Evolutionary conservation across 2,888 invertebrate species (phyloP), one percentile per base, ranked within the genome.

Genomic region (Temnothorax rugatulus): DNA sequence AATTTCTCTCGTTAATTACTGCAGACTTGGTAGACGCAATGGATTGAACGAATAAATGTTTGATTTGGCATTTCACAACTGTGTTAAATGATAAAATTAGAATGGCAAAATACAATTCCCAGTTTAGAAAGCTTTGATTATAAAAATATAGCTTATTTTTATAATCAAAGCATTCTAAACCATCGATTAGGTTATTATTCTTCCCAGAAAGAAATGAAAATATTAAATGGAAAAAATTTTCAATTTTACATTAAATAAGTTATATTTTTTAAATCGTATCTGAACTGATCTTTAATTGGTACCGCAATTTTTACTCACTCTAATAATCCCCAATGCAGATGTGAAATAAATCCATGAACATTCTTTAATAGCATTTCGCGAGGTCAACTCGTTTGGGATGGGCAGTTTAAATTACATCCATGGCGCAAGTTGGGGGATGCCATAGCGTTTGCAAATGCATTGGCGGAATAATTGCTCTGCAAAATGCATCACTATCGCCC

Each of bases 401-500:
- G 52, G 25, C 18, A 38, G 29, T 61, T 64, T 63, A 64, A 75
- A 75, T 75, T 63, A 25, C 63, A 50, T 7, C 1, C 34, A 66
- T 41, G 41, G 8, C 11, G 52, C 66, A 64, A 76, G 64, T 64
- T 18, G 25, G 4, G 25, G 4, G 18, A 1, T 52, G 2, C 63
- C 15, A 29, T 11, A 13, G 52, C 25, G 25, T 76, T 54, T 52
- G 38, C 76, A 38, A 50, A 76, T 44, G 50, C 63, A 76, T 76
- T 63, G 50, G 50, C 25, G 63, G 41, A 64, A 54, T 76, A 76
- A 76, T 76, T 76, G 76, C 76, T 41, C 52, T 59, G 41, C 41
- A 64, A 76, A 76, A 76, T 76, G 50, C 76, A 76, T 41, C 25
- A 13, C 15, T 52, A 64, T 25, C 25, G 75, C 25, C 41, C 38